A percentile compares a stretch with the other conserved stretches of the same genome.
Conservation (phyloP, 1,140 invertebrate genomes). For the Drosophila oshimai region DNA sequence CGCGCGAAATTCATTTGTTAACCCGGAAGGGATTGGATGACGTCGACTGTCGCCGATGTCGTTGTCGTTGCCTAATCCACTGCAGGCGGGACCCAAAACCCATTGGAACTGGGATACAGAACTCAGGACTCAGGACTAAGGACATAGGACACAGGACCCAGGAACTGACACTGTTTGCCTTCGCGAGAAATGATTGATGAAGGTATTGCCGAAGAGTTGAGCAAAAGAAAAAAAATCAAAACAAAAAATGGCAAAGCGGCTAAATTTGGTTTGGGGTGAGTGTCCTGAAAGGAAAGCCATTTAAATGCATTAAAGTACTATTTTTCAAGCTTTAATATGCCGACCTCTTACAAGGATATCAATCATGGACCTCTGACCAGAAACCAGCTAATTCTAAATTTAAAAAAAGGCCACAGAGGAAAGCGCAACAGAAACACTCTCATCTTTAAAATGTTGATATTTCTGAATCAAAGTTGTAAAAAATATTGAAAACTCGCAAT, state of each 20-base stretch:
- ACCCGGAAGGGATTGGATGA: slow-evolving; percentile 70
- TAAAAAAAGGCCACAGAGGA: background rate
- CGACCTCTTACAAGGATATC: slow-evolving; percentile 6
- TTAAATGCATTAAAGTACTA: slow-evolving; percentile 60
- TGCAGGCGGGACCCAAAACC: slow-evolving; percentile 60
- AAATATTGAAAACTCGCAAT: too few relatives aligned
- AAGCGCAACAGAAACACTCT: too few relatives aligned
- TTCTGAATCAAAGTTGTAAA: too few relatives aligned
- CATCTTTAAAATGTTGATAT: too few relatives aligned
- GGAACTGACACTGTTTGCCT: slow-evolving; percentile 57
- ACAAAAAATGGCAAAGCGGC: slow-evolving; percentile 1
- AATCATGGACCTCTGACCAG: slow-evolving; percentile 1
- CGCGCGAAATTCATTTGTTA: slow-evolving; percentile 78
- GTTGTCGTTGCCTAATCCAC: slow-evolving; percentile 65
- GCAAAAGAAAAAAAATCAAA: slow-evolving; percentile 34
- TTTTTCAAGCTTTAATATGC: slow-evolving; percentile 41
- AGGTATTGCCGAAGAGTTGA: slow-evolving; percentile 63
- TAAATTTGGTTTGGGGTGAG: slow-evolving; percentile 6
- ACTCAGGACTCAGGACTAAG: slow-evolving; percentile 12
- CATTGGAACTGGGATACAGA: slow-evolving; percentile 27
- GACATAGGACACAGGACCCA: slow-evolving; percentile 25
- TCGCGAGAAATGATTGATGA: slow-evolving; percentile 74
- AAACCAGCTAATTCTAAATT: background rate
- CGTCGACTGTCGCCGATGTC: slow-evolving; percentile 39
- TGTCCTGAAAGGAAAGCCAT: slow-evolving; percentile 49